phyloP scores from a whole-genome alignment of 2,888 invertebrate species.

The Temnothorax rugatulus region DNA sequence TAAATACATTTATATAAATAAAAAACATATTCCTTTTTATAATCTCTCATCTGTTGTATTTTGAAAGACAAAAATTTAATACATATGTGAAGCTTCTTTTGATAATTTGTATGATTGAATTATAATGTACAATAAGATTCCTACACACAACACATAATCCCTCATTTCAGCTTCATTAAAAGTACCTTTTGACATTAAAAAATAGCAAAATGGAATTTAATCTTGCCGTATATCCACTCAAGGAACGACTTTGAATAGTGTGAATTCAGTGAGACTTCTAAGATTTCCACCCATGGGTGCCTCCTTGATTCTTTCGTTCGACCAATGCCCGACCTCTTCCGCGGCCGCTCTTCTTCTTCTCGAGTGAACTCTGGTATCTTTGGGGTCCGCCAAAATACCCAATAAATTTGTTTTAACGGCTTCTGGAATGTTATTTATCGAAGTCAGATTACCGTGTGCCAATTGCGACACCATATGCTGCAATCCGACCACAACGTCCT shows the following conservation, averaged over 20 bases:
- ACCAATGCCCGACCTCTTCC: conserved; percentile 70
- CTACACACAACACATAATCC: neutral
- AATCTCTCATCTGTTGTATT: neutral
- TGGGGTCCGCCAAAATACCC: conserved; percentile 57
- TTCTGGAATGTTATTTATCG: neutral
- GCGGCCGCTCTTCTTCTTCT: conserved; percentile 48
- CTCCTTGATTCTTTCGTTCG: conserved; percentile 67
- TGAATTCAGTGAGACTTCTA: conserved; percentile 71
- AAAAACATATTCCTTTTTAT: neutral
- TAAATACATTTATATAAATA: conserved; percentile 17
- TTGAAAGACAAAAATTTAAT: neutral
- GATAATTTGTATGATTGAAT: conserved; percentile 16
- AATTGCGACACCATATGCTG: conserved; percentile 61
- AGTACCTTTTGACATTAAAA: conserved; percentile 7
- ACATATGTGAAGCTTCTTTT: neutral
- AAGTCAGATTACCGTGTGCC: conserved; percentile 20
- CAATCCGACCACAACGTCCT: conserved; percentile 70
- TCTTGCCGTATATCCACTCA: conserved; percentile 6
- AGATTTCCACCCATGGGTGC: conserved; percentile 64
- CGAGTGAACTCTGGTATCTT: conserved; percentile 52
- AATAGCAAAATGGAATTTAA: neutral
- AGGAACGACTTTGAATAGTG: conserved; percentile 25
- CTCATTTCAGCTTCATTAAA: neutral
- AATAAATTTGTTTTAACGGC: conserved; percentile 44
- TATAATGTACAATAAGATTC: neutral